Percentiles rank a stretch among this genome's conserved stretches.
Conservation (phyloP, 2,113 vertebrate species). For the cat (Felis catus) region DNA sequence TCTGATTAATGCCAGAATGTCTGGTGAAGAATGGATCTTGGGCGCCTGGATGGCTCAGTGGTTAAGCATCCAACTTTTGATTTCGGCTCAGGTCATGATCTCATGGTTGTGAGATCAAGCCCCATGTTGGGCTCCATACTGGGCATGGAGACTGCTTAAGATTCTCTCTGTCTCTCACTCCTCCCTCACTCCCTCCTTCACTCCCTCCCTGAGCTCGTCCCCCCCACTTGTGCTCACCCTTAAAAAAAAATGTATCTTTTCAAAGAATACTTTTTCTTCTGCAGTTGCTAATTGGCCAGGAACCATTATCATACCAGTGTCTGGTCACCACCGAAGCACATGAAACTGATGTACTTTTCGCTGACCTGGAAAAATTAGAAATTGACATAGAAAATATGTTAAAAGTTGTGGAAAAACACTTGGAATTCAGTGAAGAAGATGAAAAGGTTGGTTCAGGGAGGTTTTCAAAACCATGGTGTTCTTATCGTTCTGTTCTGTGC, state of each 20-base stretch:
- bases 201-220: rapidly evolving
- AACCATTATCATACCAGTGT: slow-evolving; percentile 73
- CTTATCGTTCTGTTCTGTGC: not conserved
- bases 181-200: too few species aligned
- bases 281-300: slow-evolving; percentile 89
- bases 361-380: slow-evolving; percentile 88
- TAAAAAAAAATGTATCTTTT: not conserved
- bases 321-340: slow-evolving; percentile 63
- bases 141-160: too few species aligned
- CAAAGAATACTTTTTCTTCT: slow-evolving; percentile 2
- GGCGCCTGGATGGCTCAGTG: too few species aligned
- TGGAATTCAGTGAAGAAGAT: slow-evolving; percentile 86
- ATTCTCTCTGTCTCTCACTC: too few species aligned
- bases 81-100: too few species aligned
- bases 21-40: not conserved
- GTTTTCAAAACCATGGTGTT: not conserved
- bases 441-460: slow-evolving; percentile 88
- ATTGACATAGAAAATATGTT: slow-evolving; percentile 88
- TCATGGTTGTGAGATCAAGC: too few species aligned
- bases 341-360: slow-evolving; percentile 67
- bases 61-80: too few species aligned
- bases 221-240: too few species aligned
- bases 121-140: too few species aligned
- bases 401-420: slow-evolving; percentile 87
- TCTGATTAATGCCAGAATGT: not conserved